These are phyloP conservation scores for Drosophila rubida DNA, from an alignment of 2,888 invertebrate genomes.

Conservation along the genomic window DNA sequence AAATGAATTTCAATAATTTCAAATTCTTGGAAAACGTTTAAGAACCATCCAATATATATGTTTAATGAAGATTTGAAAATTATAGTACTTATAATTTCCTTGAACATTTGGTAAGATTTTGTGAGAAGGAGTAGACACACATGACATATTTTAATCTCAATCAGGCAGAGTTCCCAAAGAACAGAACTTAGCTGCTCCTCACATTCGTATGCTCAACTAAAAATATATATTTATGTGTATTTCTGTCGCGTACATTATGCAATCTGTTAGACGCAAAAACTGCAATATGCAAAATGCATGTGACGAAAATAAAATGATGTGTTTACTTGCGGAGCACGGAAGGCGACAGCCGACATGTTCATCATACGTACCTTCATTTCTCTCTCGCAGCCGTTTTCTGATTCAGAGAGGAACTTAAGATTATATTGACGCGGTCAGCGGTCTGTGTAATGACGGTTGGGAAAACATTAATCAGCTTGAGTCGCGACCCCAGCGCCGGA, in stretches of 20 bases:
- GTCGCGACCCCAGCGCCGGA: constrained; percentile 36
- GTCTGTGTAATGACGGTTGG: constrained; percentile 21
- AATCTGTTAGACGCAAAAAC: constrained; percentile 17
- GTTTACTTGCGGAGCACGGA: constrained; percentile 12
- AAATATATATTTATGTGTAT: constrained; percentile 4
- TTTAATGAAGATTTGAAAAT: no score
- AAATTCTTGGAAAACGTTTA: not conserved
- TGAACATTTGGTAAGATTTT: no score
- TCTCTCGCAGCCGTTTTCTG: not conserved
- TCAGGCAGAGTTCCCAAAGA: not conserved
- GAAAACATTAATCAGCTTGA: constrained; percentile 42
- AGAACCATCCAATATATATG: no score
- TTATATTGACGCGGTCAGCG: constrained; percentile 9
- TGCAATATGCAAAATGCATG: constrained; percentile 21
- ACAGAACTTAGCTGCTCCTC: not conserved
- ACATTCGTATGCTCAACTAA: not conserved
- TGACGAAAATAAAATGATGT: constrained; percentile 22
- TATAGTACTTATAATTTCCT: no score
- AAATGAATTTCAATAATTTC: not conserved
- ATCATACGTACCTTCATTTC: constrained; percentile 7
- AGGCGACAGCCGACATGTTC: constrained; percentile 4
- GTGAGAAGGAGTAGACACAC: no score
- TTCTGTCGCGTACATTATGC: constrained; percentile 10
- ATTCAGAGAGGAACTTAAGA: not conserved
- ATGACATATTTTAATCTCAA: not conserved